phyloP scores from a whole-genome alignment of 2,113 vertebrate species.

The Lanius ludovicianus region DNA sequence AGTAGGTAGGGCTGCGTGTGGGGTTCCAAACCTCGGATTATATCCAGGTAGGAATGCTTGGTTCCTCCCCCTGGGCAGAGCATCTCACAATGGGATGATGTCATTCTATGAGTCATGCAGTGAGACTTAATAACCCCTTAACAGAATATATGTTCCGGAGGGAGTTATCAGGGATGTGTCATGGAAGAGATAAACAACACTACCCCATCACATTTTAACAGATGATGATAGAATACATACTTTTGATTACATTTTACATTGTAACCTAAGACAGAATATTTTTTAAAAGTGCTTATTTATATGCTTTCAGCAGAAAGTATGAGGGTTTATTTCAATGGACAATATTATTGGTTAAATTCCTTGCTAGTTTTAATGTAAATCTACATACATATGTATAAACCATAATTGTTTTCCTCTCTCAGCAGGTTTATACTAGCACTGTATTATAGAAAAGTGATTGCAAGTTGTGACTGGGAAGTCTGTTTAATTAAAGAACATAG shows the following conservation, averaged over 20 bases:
- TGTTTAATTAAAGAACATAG: not conserved
- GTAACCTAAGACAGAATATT: not conserved
- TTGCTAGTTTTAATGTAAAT: not conserved
- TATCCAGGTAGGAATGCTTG: not conserved
- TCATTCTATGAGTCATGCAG: not conserved
- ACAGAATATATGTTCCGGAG: rapidly evolving
- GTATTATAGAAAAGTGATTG: not conserved
- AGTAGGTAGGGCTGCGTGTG: not conserved
- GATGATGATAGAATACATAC: not conserved
- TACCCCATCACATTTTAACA: not conserved
- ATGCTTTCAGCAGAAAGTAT: not conserved
- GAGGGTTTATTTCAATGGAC: not conserved
- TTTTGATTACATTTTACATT: not conserved
- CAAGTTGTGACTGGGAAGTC: not conserved
- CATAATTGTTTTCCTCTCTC: not conserved
- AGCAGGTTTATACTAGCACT: not conserved
- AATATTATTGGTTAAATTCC: not conserved
- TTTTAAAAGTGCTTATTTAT: not conserved
- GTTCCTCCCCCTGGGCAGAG: not conserved
- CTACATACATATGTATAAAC: not conserved
- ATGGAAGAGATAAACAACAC: not conserved
- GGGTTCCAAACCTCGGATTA: not conserved
- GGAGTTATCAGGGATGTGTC: not conserved
- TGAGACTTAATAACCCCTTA: not conserved
- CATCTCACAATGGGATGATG: not conserved